Percentiles rank a stretch among this genome's conserved stretches.
phyloP scores from a whole-genome alignment of 2,888 invertebrate genomes.

The Graphium colonna region DNA sequence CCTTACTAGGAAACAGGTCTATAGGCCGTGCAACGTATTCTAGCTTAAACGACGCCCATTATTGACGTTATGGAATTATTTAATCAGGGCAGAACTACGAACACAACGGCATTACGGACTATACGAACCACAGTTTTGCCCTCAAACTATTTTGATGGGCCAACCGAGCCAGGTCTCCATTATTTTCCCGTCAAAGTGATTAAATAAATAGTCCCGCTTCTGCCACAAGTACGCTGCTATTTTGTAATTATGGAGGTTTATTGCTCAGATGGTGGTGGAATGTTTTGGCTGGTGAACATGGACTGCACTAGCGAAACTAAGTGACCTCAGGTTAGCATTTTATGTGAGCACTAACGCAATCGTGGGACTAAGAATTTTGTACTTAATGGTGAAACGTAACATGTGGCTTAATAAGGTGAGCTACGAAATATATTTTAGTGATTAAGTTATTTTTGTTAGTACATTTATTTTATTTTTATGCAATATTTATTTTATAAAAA shows the following conservation, averaged over 20 bases:
- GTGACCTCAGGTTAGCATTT: constrained; percentile 45
- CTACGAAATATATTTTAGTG: neutral
- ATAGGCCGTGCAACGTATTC: constrained; percentile 12
- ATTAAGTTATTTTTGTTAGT: too few relatives aligned
- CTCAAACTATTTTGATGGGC: constrained; percentile 50
- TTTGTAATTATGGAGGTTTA: constrained; percentile 74
- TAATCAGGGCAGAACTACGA: constrained; percentile 40
- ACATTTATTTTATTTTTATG: too few relatives aligned
- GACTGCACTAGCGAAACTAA: constrained; percentile 37
- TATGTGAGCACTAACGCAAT: constrained; percentile 28
- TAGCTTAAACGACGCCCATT: constrained; percentile 26
- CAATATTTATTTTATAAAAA: too few relatives aligned
- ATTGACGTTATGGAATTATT: constrained; percentile 53
- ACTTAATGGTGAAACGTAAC: neutral
- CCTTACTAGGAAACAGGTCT: neutral
- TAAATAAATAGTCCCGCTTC: constrained; percentile 73
- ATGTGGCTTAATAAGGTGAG: neutral
- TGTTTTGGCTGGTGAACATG: constrained; percentile 48
- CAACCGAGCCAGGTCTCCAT: constrained; percentile 51
- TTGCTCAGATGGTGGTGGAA: constrained; percentile 63
- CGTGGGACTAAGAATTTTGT: constrained; percentile 13
- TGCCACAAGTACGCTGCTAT: constrained; percentile 63
- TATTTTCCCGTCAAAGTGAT: constrained; percentile 78
- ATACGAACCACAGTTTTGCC: constrained; percentile 53
- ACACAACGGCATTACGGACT: constrained; percentile 43